Base-by-base conservation (phyloP, 2,113 vertebrate species). In the Pachycephala philippinensis region DNA sequence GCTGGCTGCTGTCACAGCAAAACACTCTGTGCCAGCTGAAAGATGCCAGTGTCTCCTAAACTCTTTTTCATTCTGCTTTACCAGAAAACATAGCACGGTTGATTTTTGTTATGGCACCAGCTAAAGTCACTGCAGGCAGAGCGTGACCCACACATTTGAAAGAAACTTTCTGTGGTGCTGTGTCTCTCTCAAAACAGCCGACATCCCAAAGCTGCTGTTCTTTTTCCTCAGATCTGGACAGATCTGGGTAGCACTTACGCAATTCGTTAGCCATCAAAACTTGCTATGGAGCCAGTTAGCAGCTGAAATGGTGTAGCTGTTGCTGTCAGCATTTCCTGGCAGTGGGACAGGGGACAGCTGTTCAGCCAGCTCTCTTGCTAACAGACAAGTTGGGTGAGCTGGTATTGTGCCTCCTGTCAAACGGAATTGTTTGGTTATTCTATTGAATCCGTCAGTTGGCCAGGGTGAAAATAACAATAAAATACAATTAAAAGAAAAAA, bases 281-380 rank as follows among this genome's bases (percentile, higher is more conserved):
- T 64, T 28, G 15, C 90, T 64, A 6, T 19, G 33, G 90, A 97
- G 76, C 57, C 35, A 19, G 84, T 82, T 21, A 91, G 81, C 78
- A 87, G 87, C 64, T 95, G 95, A 96, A 91, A 82, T 54, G 31
- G 70, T 72, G 86, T 87, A 75, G 95, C 93, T 95, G 94, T 86
- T 78, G 75, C 77, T 95, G 95, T 95, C 95, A 96, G 94, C 81
- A 37, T 93, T 95, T 96, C 76, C 72, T 89, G 94, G 93, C 92
- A 76, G 50, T 6, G 33, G 78, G 89, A 96, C 89, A 77, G 57
- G 47, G 77, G 86, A 87, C 97, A 97, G 97, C 96, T 96, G 94
- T 89, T 95, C 84, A 94, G 88, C 56, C 94, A 93, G 91, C 57
- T 80, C 93, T 76, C 31, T 10, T 95, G 63, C 75, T 91, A 64